Conservation (phyloP, 1,140 invertebrate genomes). For the Pseudomyrmex sp. region DNA sequence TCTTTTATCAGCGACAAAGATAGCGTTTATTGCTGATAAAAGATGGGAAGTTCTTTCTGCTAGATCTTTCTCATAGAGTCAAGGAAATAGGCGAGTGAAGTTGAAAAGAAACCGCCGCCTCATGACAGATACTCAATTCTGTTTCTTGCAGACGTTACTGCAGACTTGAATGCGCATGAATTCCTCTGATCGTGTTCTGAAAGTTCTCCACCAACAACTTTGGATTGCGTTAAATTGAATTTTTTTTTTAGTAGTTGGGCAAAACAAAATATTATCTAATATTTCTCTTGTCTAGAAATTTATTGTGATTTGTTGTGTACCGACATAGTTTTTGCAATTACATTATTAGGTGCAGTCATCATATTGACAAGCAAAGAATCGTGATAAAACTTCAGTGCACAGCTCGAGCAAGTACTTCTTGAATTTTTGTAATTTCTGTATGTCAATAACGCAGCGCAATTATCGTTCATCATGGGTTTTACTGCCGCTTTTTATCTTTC, state of each 20-base stretch:
- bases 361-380: neutral
- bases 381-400: neutral
- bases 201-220: no score
- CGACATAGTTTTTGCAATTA: neutral
- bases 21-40: slow-evolving; percentile 6
- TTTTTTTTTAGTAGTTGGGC: neutral
- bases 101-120: neutral
- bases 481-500: neutral
- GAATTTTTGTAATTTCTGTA: neutral
- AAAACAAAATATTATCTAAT: neutral
- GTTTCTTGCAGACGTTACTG: neutral
- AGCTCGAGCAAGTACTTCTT: neutral
- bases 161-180: neutral
- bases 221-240: neutral
- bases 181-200: neutral
- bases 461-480: neutral
- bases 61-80: neutral
- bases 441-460: neutral
- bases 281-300: no score
- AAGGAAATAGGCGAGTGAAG: neutral
- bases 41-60: neutral
- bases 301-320: neutral
- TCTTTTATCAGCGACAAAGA: neutral
- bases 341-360: neutral
- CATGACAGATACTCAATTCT: neutral